Conservation (phyloP, 2,888 invertebrate species). For the Malachius bipustulatus region DNA sequence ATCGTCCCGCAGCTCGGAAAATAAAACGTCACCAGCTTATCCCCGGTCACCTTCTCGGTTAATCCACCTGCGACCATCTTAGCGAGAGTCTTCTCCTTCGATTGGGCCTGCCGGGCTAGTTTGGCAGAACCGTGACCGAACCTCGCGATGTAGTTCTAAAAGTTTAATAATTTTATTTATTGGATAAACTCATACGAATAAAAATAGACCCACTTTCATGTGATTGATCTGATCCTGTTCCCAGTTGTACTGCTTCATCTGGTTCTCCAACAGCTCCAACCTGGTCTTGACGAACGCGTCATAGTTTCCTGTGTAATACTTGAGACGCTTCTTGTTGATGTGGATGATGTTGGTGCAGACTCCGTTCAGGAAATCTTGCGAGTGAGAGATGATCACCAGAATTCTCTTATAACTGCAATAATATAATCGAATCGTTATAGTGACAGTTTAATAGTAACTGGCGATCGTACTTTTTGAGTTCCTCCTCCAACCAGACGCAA, state of each 20-base stretch:
- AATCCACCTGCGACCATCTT: conserved; percentile 99
- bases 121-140: conserved; percentile 99
- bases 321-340: conserved; percentile 82
- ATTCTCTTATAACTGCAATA: conserved; percentile 79
- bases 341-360: conserved; percentile 96
- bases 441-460: conserved; percentile 4
- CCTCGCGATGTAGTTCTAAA: conserved; percentile 90
- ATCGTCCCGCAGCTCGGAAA: conserved; percentile 93
- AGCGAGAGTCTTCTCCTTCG: conserved; percentile 97
- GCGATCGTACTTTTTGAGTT: conserved; percentile 66
- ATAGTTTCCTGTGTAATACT: conserved; percentile 89
- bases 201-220: conserved; percentile 66
- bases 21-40: conserved; percentile 88
- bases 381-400: conserved; percentile 95
- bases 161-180: conserved; percentile 17
- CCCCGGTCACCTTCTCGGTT: conserved; percentile 85
- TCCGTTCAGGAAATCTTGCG: conserved; percentile 98
- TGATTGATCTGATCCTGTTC: conserved; percentile 98
- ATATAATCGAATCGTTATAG: too few species aligned
- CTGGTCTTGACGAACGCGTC: conserved; percentile 92
- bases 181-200: neutral
- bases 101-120: conserved; percentile 96
- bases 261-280: conserved; percentile 91
- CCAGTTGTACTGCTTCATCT: conserved; percentile 99
- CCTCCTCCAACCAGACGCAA: conserved; percentile 98